Evolutionary conservation across 37 sponge, comb jelly and placozoan genomes (phyloP).

Genomic region (Lycopodina hypogea): DNA sequence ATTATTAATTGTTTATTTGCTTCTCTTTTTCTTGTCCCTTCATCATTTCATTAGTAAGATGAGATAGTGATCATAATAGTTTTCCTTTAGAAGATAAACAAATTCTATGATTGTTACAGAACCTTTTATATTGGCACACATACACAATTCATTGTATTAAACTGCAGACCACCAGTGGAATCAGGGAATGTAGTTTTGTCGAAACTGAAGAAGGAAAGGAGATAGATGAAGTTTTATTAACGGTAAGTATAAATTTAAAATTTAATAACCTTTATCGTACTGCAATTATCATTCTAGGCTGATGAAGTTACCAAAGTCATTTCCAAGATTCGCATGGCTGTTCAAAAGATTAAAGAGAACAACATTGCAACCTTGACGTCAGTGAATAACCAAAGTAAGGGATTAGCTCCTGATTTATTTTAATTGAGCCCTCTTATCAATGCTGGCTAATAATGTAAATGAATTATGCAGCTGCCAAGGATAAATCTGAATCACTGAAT

Average conservation of each 20-base stretch:
- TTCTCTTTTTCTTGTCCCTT: no score
- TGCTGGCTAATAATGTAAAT: no score
- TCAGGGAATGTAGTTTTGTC: background rate
- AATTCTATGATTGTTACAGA: no score
- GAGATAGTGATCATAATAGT: no score
- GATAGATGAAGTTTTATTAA: background rate
- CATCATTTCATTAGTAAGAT: no score
- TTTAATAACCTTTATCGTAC: background rate
- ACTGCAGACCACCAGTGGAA: background rate
- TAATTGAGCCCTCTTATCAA: background rate
- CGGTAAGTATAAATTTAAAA: background rate
- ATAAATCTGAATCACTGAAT: slow-evolving; percentile 22
- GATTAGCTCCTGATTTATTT: background rate
- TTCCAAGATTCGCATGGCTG: background rate
- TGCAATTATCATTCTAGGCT: background rate
- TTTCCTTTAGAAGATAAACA: no score
- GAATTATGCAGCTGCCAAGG: slow-evolving; percentile 18
- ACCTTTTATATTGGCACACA: no score
- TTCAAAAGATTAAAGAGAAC: slow-evolving; percentile 27
- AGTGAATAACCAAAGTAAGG: slow-evolving; percentile 33
- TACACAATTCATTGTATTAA: background rate
- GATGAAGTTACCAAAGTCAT: slow-evolving; percentile 18
- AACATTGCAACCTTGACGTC: slow-evolving; percentile 23
- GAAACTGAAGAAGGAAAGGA: background rate
- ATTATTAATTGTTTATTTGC: no score